phyloP scores from a whole-genome alignment of 2,888 invertebrate species.

The Apodemia zela region DNA sequence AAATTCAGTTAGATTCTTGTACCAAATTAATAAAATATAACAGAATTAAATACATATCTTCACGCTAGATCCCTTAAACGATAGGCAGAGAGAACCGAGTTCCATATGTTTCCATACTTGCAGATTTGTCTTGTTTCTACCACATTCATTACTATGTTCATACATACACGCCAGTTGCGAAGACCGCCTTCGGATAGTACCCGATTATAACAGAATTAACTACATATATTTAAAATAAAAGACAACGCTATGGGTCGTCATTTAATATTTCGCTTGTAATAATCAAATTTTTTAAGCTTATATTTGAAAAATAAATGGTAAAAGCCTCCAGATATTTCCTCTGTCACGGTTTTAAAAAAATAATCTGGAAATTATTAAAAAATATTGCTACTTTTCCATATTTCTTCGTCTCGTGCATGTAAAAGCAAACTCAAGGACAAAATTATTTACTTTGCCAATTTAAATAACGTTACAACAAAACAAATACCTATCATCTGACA shows the following conservation, averaged over 20 bases:
- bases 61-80: too few species aligned
- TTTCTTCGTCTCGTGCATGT: neutral
- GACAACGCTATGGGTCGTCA: neutral
- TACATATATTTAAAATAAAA: neutral
- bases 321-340: neutral
- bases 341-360: neutral
- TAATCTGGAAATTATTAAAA: neutral
- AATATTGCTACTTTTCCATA: neutral
- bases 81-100: too few species aligned
- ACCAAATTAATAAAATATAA: too few species aligned
- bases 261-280: neutral
- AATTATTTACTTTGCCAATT: neutral
- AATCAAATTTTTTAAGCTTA: neutral
- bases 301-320: too few species aligned
- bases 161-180: too few species aligned
- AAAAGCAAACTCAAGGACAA: neutral
- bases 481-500: slow-evolving; percentile 42
- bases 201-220: neutral
- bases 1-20: too few species aligned
- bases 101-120: too few species aligned
- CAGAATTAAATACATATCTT: neutral
- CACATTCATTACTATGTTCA: too few species aligned
- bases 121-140: too few species aligned
- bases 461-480: neutral
- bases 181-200: too few species aligned